phyloP scores from a whole-genome alignment of 2,113 vertebrate species.

The Canis aureus region DNA sequence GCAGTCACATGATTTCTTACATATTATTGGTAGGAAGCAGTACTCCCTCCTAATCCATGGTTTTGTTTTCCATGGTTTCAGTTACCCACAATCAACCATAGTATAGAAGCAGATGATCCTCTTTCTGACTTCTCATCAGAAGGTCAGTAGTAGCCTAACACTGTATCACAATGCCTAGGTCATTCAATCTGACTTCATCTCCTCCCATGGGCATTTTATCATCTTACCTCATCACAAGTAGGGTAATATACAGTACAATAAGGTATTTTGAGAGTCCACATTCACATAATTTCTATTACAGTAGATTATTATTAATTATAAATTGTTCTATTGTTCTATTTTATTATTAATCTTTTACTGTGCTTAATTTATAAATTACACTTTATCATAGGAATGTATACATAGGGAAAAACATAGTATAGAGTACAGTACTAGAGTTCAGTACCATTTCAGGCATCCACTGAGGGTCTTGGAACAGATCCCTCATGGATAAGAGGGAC shows the following conservation, averaged over 20 bases:
- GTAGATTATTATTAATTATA: neutral
- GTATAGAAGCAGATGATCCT: neutral
- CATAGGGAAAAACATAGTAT: neutral
- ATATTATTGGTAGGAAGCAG: neutral
- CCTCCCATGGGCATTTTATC: neutral
- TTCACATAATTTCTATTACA: neutral
- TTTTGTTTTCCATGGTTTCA: neutral
- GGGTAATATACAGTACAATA: neutral
- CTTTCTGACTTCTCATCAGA: neutral
- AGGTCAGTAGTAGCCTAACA: neutral
- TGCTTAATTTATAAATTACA: neutral
- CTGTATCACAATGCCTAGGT: neutral
- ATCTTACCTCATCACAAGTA: neutral
- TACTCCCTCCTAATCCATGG: neutral
- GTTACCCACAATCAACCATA: neutral
- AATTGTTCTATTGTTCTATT: neutral
- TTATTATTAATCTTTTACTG: neutral
- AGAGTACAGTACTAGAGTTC: neutral
- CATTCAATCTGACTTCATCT: neutral
- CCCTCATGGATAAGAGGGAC: neutral
- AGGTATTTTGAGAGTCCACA: neutral
- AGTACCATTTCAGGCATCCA: neutral
- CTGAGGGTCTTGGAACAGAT: neutral
- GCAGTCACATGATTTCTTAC: neutral
- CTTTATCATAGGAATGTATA: neutral